A percentile compares a stretch with the other conserved stretches of the same genome.
These are phyloP conservation scores for Trematomus loennbergii DNA, from an alignment of 2,113 vertebrate genomes.

Conservation along the genomic window DNA sequence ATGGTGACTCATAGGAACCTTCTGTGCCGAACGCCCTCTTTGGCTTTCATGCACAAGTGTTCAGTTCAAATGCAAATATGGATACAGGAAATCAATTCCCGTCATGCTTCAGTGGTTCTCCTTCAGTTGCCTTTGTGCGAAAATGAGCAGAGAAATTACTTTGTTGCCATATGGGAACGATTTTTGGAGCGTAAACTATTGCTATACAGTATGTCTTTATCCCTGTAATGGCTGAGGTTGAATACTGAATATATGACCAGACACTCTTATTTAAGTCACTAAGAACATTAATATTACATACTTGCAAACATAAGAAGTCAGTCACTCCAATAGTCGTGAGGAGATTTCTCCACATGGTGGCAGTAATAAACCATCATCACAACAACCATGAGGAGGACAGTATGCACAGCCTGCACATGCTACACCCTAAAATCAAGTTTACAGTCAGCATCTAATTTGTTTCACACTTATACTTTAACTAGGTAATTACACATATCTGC, in stretches of 20 bases:
- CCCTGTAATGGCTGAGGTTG: not conserved
- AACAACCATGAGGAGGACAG: not conserved
- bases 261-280: not conserved
- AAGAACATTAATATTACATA: not conserved
- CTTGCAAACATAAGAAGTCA: slow-evolving; percentile 2
- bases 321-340: slow-evolving; percentile 3
- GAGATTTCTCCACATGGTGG: slow-evolving; percentile 61
- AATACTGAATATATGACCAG: not conserved
- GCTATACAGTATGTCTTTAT: slow-evolving; percentile 11
- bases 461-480: not conserved
- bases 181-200: slow-evolving; percentile 18
- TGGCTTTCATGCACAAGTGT: slow-evolving; percentile 62
- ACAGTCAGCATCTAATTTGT: not conserved
- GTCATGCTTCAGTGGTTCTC: slow-evolving; percentile 55
- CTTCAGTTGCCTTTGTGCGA: slow-evolving; percentile 46
- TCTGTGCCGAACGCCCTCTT: slow-evolving; percentile 57
- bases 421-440: not conserved
- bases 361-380: slow-evolving; percentile 22
- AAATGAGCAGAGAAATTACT: slow-evolving; percentile 33
- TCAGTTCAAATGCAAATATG: slow-evolving; percentile 71
- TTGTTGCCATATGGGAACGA: slow-evolving; percentile 15
- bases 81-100: slow-evolving; percentile 61
- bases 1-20: slow-evolving; percentile 63
- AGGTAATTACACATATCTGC: not conserved
- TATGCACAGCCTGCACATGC: not conserved